phyloP scores from a whole-genome alignment of 1,140 invertebrate genomes.

The Lamellibrachia luymesi region DNA sequence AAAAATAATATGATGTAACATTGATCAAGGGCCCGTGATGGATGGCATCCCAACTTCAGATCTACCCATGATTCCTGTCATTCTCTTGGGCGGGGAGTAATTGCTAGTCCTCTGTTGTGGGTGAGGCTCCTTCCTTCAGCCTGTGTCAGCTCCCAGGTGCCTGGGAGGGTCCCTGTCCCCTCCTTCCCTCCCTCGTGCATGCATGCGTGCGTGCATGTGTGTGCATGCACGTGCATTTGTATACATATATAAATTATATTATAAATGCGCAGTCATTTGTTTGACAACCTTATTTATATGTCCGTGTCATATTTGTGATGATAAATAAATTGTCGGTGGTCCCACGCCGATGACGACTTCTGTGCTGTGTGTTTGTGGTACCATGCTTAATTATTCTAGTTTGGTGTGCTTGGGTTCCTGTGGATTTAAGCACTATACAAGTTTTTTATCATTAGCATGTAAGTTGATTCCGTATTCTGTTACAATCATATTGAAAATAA shows the following conservation, averaged over 20 bases:
- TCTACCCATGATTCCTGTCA: not conserved
- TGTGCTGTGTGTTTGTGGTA: too few relatives aligned
- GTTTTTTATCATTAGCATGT: too few relatives aligned
- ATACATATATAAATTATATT: not conserved
- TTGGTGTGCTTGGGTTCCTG: too few relatives aligned
- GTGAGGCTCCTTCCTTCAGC: not conserved
- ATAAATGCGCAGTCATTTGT: too few relatives aligned
- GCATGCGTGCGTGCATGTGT: not conserved
- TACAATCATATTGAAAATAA: too few relatives aligned
- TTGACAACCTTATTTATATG: too few relatives aligned
- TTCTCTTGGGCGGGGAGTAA: not conserved
- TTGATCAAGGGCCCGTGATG: not conserved
- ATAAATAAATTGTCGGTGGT: too few relatives aligned
- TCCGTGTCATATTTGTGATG: too few relatives aligned
- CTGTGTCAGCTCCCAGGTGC: not conserved
- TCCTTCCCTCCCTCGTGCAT: not conserved
- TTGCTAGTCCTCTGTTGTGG: not conserved
- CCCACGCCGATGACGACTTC: too few relatives aligned
- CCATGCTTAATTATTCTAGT: too few relatives aligned
- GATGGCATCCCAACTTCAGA: not conserved
- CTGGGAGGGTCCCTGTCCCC: not conserved
- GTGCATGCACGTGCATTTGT: not conserved
- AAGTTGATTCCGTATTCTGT: too few relatives aligned
- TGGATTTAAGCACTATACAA: too few relatives aligned
- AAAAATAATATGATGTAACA: not conserved